Evolutionary conservation across 1,140 invertebrate species (phyloP).

Genomic region (Zaprionus gabonicus): DNA sequence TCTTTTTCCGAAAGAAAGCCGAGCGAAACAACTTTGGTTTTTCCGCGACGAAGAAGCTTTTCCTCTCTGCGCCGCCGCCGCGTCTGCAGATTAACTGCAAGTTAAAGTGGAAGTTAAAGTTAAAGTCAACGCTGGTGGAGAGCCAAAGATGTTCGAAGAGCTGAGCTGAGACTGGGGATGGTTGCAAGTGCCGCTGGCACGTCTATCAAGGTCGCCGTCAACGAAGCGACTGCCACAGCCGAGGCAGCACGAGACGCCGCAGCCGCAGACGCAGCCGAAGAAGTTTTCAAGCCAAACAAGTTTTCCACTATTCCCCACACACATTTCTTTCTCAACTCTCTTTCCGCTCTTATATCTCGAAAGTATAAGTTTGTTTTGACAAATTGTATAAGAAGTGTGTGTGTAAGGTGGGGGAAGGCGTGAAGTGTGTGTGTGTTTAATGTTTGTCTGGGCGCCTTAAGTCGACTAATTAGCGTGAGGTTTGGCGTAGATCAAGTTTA

Average conservation of each 20-base stretch:
- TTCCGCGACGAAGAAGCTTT: constrained; percentile 10
- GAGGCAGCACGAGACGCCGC: constrained; percentile 6
- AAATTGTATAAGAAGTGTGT: constrained; percentile 71
- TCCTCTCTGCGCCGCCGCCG: not conserved
- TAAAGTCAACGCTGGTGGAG: not conserved
- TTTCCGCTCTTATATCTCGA: constrained; percentile 78
- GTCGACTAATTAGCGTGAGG: constrained; percentile 64
- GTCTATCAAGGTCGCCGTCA: constrained; percentile 84
- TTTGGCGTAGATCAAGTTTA: constrained; percentile 33
- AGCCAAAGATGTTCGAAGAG: not conserved
- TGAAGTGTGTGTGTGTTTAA: constrained; percentile 30
- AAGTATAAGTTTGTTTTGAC: constrained; percentile 82
- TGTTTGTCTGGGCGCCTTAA: constrained; percentile 47
- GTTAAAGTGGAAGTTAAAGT: constrained; percentile 1
- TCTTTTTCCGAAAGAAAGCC: constrained; percentile 50
- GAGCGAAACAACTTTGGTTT: constrained; percentile 38
- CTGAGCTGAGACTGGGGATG: constrained; percentile 1
- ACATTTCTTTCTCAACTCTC: constrained; percentile 28
- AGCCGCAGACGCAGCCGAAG: constrained; percentile 42
- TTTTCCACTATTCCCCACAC: constrained; percentile 46
- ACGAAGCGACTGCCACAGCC: constrained; percentile 73
- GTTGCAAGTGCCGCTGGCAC: constrained; percentile 62
- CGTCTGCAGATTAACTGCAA: not conserved
- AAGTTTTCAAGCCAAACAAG: constrained; percentile 64
- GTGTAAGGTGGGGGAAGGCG: constrained; percentile 21